Conservation (phyloP, 2,113 vertebrate genomes). For the Silurus glanis region DNA sequence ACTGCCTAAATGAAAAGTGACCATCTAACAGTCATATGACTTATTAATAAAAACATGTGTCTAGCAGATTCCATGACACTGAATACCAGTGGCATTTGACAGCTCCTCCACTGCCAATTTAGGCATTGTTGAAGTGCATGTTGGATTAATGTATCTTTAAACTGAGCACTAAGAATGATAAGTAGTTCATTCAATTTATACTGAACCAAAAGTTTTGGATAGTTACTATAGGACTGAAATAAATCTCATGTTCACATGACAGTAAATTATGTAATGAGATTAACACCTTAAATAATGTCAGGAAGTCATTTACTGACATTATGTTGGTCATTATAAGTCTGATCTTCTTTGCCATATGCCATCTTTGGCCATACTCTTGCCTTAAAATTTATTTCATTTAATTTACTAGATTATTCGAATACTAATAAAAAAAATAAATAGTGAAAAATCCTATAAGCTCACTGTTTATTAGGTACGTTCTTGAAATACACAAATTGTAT, state of each 20-base stretch:
- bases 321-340: not conserved
- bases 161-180: not conserved
- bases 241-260: not conserved
- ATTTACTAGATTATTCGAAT: not conserved
- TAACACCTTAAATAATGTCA: slow-evolving; percentile 10
- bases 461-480: not conserved
- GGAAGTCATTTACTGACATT: not conserved
- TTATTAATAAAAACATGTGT: slow-evolving; percentile 36
- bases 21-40: not conserved
- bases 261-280: not conserved
- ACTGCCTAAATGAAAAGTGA: not conserved
- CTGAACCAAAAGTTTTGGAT: not conserved
- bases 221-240: not conserved
- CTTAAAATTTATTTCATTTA: not conserved
- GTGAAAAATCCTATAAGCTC: not conserved
- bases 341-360: not conserved
- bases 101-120: slow-evolving; percentile 38
- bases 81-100: slow-evolving; percentile 37
- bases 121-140: not conserved
- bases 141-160: not conserved
- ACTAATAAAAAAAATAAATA: too few relatives aligned
- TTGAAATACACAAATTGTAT: not conserved
- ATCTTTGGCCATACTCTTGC: not conserved
- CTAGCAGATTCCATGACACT: slow-evolving; percentile 36
- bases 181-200: slow-evolving; percentile 15